Conservation (phyloP, 2,797 vertebrate genomes). For the Coranthus polyacanthus region DNA sequence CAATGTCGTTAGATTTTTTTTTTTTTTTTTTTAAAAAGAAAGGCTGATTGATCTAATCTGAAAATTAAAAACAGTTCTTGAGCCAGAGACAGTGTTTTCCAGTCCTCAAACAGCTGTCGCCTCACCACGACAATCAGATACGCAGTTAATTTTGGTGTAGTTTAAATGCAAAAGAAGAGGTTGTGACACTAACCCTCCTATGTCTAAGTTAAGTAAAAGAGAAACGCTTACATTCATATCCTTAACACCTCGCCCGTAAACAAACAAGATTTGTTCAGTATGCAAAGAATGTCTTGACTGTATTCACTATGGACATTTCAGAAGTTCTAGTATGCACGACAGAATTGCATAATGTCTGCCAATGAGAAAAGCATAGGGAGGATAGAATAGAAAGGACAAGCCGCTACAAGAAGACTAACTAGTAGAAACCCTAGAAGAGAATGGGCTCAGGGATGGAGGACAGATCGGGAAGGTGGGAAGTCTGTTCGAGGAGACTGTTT, state of each 20-base stretch:
- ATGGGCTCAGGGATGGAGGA: conserved; percentile 59
- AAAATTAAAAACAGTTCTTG: conserved; percentile 87
- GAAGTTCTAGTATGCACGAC: conserved; percentile 74
- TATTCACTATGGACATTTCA: conserved; percentile 66
- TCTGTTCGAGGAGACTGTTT: conserved; percentile 57
- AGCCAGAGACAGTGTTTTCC: conserved; percentile 84
- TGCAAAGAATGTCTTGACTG: conserved; percentile 59
- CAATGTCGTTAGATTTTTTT: conserved; percentile 61
- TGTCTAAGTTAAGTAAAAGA: conserved; percentile 70
- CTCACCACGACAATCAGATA: conserved; percentile 72
- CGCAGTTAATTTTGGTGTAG: conserved; percentile 81
- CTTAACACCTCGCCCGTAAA: conserved; percentile 69
- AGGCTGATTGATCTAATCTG: conserved; percentile 73
- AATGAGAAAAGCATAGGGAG: conserved; percentile 80
- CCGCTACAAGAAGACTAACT: conserved; percentile 81
- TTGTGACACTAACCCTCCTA: conserved; percentile 68
- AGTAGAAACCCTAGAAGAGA: conserved; percentile 70
- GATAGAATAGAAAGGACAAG: conserved; percentile 75
- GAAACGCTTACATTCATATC: conserved; percentile 83
- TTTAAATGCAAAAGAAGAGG: conserved; percentile 76
- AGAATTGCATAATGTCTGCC: conserved; percentile 85
- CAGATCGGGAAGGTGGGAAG: conserved; percentile 55
- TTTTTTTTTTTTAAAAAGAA: conserved; percentile 58
- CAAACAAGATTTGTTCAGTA: conserved; percentile 66
- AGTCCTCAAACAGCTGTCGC: conserved; percentile 76